These are phyloP conservation scores for Brachionus rotundiformis DNA, from an alignment of 1,140 invertebrate species.

Conservation along the genomic window DNA sequence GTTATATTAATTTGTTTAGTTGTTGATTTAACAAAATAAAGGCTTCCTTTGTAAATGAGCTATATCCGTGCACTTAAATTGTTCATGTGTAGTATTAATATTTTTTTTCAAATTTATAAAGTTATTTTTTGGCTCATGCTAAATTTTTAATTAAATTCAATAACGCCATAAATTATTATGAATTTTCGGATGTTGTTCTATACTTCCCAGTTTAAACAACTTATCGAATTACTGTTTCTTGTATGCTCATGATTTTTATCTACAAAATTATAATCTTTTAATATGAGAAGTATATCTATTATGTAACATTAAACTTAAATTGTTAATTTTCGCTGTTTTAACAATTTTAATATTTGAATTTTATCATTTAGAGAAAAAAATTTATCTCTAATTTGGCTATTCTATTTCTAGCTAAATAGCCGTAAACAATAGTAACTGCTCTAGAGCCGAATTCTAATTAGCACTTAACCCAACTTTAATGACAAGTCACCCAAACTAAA, in stretches of 20 bases:
- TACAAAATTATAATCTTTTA: background rate
- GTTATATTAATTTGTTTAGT: no score
- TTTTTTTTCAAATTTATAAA: background rate
- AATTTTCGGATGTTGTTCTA: background rate
- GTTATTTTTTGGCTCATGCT: background rate
- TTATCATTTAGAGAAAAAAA: background rate
- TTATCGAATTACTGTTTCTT: background rate
- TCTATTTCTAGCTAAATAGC: no score
- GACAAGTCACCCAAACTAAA: slow-evolving; percentile 44
- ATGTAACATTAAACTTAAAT: background rate
- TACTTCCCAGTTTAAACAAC: background rate
- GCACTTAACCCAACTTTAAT: slow-evolving; percentile 39
- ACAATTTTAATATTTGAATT: background rate
- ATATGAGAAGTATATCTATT: background rate
- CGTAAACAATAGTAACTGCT: background rate
- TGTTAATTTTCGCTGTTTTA: background rate
- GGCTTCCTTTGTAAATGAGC: no score
- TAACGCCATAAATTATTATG: no score
- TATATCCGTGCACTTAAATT: no score
- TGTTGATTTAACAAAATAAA: no score
- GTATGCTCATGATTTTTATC: background rate
- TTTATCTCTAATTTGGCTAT: background rate
- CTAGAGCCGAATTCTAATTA: slow-evolving; percentile 16
- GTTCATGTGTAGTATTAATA: background rate
- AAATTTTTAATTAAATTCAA: slow-evolving; percentile 13